Percentiles rank a stretch among this genome's conserved stretches.
These are phyloP conservation scores for Sturnus vulgaris DNA, from an alignment of 2,113 vertebrate species.

Conservation along the genomic window DNA sequence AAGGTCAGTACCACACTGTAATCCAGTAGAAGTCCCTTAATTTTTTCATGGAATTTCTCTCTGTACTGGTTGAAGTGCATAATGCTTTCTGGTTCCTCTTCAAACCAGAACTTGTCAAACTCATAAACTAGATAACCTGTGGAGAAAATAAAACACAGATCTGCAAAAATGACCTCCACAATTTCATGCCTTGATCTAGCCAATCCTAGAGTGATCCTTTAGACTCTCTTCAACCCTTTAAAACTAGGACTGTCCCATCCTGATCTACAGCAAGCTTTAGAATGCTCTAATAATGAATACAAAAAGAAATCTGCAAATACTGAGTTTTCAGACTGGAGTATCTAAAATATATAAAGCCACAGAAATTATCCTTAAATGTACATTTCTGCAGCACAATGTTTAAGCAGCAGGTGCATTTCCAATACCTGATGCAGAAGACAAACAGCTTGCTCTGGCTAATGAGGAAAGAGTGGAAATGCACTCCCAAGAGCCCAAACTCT, in stretches of 20 bases:
- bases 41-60: conserved; percentile 90
- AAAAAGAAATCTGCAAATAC: background rate
- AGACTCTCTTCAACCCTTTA: background rate
- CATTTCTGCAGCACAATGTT: background rate
- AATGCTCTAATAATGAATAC: background rate
- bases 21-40: conserved; percentile 83
- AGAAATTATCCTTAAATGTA: background rate
- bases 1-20: conserved; percentile 77
- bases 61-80: conserved; percentile 97
- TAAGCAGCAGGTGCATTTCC: background rate
- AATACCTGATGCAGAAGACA: background rate
- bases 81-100: conserved; percentile 94
- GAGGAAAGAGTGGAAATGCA: background rate
- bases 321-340: background rate
- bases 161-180: background rate
- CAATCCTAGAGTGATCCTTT: background rate
- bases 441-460: background rate
- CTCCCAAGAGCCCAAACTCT: background rate
- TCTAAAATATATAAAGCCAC: background rate
- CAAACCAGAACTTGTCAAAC: conserved; percentile 97
- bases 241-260: background rate
- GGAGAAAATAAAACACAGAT: conserved; percentile 15
- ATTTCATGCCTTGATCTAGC: background rate
- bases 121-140: conserved; percentile 94
- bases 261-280: background rate